Percentiles rank a stretch among this genome's conserved stretches.
Evolutionary conservation across 2,888 invertebrate genomes (phyloP).

Genomic region (Ellobium chinense): DNA sequence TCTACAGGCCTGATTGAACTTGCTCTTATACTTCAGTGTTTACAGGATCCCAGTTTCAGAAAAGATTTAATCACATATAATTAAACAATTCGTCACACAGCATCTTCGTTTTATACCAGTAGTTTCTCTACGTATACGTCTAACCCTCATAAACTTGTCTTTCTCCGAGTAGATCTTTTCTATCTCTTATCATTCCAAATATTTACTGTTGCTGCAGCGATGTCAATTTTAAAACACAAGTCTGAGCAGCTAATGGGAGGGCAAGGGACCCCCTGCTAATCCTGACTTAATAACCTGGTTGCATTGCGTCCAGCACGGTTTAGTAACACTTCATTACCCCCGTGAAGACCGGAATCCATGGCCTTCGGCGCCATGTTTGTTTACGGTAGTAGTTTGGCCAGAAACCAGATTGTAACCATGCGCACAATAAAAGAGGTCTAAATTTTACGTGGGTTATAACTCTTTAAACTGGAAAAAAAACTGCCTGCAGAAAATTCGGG

Average conservation of each 20-base stretch:
- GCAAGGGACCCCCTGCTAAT: background rate
- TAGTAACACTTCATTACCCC: background rate
- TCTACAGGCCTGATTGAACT: too few species aligned
- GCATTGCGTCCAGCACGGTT: background rate
- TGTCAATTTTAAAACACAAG: background rate
- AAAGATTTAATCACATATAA: too few species aligned
- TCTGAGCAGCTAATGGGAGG: background rate
- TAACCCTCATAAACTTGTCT: background rate
- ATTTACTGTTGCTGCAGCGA: background rate
- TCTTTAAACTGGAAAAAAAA: too few species aligned
- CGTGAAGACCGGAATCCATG: background rate
- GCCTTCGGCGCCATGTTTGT: slow-evolving; percentile 29
- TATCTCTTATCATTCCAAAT: background rate
- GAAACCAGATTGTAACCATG: slow-evolving; percentile 9
- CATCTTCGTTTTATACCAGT: too few species aligned
- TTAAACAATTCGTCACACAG: too few species aligned
- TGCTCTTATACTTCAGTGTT: too few species aligned
- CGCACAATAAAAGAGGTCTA: slow-evolving; percentile 2
- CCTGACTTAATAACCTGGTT: background rate
- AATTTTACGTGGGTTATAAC: too few species aligned
- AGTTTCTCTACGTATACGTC: background rate
- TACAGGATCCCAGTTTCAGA: too few species aligned
- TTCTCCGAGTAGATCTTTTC: background rate
- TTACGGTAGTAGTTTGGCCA: slow-evolving; percentile 34
- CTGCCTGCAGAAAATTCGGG: too few species aligned